Percentiles rank a stretch among this genome's conserved stretches.
Conservation (phyloP, 2,888 invertebrate genomes). For the Drosophila ustulata region DNA sequence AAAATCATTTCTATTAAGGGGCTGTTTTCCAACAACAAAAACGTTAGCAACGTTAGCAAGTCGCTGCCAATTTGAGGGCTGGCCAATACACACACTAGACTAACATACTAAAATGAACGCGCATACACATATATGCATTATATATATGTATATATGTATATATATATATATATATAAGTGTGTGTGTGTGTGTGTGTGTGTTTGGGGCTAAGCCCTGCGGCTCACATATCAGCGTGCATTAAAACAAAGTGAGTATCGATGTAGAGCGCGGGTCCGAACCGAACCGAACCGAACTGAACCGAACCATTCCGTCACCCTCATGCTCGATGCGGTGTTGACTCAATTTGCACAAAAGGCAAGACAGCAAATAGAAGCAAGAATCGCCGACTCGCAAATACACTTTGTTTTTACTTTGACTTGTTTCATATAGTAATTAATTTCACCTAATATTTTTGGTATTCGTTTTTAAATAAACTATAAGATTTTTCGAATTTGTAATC, state of each 20-base stretch:
- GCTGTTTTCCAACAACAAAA: conserved; percentile 32
- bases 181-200: conserved; percentile 18
- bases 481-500: too few relatives aligned
- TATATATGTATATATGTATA: conserved; percentile 22
- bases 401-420: not conserved
- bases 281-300: conserved; percentile 26
- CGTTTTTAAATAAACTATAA: too few relatives aligned
- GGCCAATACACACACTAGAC: conserved; percentile 42
- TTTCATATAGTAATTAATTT: too few relatives aligned
- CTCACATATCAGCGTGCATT: conserved; percentile 79
- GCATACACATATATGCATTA: conserved; percentile 12
- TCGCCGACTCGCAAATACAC: conserved; percentile 32
- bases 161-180: conserved; percentile 17
- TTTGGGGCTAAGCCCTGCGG: conserved; percentile 70
- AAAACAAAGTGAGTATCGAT: conserved; percentile 81
- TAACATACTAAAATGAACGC: conserved; percentile 44
- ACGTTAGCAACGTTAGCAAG: conserved; percentile 9
- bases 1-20: conserved; percentile 31
- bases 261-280: conserved; percentile 60
- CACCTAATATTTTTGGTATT: too few relatives aligned
- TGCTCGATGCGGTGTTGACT: conserved; percentile 47
- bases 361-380: conserved; percentile 9
- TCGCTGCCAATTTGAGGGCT: conserved; percentile 49
- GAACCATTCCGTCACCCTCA: not conserved
- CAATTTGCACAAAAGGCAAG: conserved; percentile 70